Evolutionary conservation across 2,797 vertebrate species (phyloP), one percentile per base, ranked within the genome.

Genomic region (Coilia nasus): DNA sequence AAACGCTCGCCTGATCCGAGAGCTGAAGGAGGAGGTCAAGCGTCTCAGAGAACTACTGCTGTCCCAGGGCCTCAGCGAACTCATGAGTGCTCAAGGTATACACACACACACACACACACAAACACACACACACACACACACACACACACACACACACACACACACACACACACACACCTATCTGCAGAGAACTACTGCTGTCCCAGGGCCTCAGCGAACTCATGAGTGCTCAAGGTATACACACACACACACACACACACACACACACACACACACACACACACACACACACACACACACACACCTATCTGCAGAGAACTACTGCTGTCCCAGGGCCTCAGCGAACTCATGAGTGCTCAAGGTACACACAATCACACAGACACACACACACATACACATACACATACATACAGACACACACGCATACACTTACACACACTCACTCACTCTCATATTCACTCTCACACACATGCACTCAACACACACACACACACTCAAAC

Each of bases 1-100:
- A 0, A 98, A 98, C 1, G 97, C 97, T 83, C 94, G 95, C 56
- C 93, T 98, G 84, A 97, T 98, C 94, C 90, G 97, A 5, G 97
- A 98, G 85, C 94, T 98, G 89, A 96, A 98, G 89, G 93, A 96
- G 1, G 97, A 98, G 85, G 97, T 98, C 91, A 96, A 96, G 0
- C 89, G 96, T 17, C 93, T 98, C 7, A 91, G 96, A 84, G 96
- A 97, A 5, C 82, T 86, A 7, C 85, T 86, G 85, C 85, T 87
- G 23, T 59, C 84, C 21, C 87, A 86, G 56, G 84, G 88, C 0
- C 87, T 86, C 3, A 82, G 80, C 21, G 41, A 85, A n/a, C 82
- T 86, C 21, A 56, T 84, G n/a, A 21, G 83, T 11, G 7, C 60
- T 62, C 28, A 82, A 86, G 46, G 87, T 87, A 80, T 59, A 84